Evolutionary conservation across 2,797 vertebrate species (phyloP), one percentile per base, ranked within the genome.

Genomic region (Enteromius radiatus): DNA sequence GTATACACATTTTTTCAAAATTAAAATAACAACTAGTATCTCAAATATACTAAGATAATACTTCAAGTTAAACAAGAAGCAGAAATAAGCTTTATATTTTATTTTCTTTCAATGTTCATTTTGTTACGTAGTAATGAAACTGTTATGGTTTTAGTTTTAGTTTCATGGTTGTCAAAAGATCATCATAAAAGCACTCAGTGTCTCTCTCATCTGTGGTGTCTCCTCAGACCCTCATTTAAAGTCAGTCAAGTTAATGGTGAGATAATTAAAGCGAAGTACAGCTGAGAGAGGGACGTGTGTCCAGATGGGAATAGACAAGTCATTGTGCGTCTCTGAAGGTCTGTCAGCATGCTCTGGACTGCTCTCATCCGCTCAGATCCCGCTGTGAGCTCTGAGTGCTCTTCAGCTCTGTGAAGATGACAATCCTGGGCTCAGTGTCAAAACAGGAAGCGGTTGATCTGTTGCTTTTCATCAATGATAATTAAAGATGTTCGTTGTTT

Each of bases 281-380:
- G 26, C 69, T 49, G 43, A 71, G 69, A 31, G 69, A 43, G 38
- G 23, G 36, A 19, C 1, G 15, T 31, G 43, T 70, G 43, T 70
- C 8, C 28, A 5, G 10, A 28, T 26, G 23, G 68, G 68, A 70
- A 70, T 21, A 47, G 15, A 47, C 15, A 26, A 31, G 43, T 49
- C 69, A 31, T 49, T 71, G 69, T 49, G 69, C 21, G n/a, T 71
- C 21, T 68, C 21, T 23, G 65, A 11, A 68, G 36, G 11, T 68
- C 69, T 71, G 69, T 71, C 43, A 26, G 67, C 8, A 15, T 26
- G 67, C 67, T 45, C 41, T 26, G 38, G 67, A 69, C 41, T 69
- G 19, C 64, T 38, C 19, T 65, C 31, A 23, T 38, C 11, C 7
- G 14, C 67, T 69, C 41, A 12, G 43, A 49, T 49, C 43, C 69